phyloP scores from a whole-genome alignment of 2,888 invertebrate genomes.

The Blastobasis adustella region DNA sequence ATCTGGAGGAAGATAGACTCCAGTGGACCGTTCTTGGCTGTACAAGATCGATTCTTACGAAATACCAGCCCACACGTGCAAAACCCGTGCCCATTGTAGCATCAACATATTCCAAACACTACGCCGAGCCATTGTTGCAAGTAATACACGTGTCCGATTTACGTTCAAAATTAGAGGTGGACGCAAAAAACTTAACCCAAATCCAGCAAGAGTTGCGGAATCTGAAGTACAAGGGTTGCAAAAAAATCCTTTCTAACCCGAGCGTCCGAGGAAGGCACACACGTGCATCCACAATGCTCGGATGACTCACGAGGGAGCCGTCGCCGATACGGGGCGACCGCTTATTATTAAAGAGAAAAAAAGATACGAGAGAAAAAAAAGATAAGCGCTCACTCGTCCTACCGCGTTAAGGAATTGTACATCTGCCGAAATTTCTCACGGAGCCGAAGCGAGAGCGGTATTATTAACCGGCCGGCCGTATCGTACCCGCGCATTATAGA shows the following conservation, averaged over 20 bases:
- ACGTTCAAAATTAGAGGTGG: conserved; percentile 33
- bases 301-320: conserved; percentile 63
- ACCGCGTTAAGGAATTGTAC: conserved; percentile 71
- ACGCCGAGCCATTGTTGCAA: conserved; percentile 10
- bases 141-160: conserved; percentile 33
- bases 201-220: conserved; percentile 74
- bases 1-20: too few relatives aligned
- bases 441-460: conserved; percentile 55
- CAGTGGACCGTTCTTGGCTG: too few relatives aligned
- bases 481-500: conserved; percentile 55
- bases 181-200: conserved; percentile 59
- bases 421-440: conserved; percentile 76
- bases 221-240: conserved; percentile 66
- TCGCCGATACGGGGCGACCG: conserved; percentile 50
- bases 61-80: conserved; percentile 13
- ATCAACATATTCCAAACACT: too few relatives aligned
- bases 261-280: conserved; percentile 49
- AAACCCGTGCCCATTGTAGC: neutral
- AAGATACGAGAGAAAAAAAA: conserved; percentile 47
- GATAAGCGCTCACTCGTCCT: conserved; percentile 67
- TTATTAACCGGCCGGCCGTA: conserved; percentile 59
- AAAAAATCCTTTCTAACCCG: conserved; percentile 70
- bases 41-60: conserved; percentile 9
- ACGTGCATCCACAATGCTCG: conserved; percentile 67
- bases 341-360: conserved; percentile 58